Base-by-base conservation (phyloP, 2,797 vertebrate species). In the Pelodytes ibericus region DNA sequence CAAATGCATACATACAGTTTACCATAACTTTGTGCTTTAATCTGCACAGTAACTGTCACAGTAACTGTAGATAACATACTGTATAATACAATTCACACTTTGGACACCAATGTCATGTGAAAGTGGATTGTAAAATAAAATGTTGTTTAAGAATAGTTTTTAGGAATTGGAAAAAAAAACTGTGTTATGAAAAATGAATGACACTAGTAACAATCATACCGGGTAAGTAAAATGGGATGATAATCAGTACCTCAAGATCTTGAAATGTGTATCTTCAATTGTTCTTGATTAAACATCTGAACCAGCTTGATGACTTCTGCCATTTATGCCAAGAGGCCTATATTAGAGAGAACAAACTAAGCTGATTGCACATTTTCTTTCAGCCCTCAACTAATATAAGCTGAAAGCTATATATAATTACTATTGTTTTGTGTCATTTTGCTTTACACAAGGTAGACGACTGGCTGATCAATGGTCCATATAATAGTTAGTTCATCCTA, bases 281-380 rank as follows among this genome's bases (percentile, higher is more conserved):
- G 15, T 70, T 63, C 74, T 44, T 76, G 74, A 76, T 76, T 70
- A 76, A 53, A 63, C 61, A 63, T 61, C 58, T 56, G 44, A 62
- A 63, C 74, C 51, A 22, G n/a, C n/a, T n/a, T 64, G 11, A 30
- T 62, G 41, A 53, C 74, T 26, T 60, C 61, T 74, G 31, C 26
- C 11, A 39, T 70, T 49, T 70, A 20, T 63, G 49, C 27, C 62
- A 13, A 41, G 31, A 57, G 47, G 36, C 7, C 47, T 44, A 30
- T 56, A 20, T 25, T 29, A 70, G 26, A 62, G 27, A 49, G 30
- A 57, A 49, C 39, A 27, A 56, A 69, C 57, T 70, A 63, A 70
- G 69, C 2, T 76, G 74, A 76, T 76, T 63, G 59, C 66, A 62
- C 18, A 51, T 63, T 56, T 70, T 57, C 25, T 53, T 75, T 39